Evolutionary conservation across 2,113 vertebrate species (phyloP), one percentile per base, ranked within the genome.

Genomic region (Grantiella picta): DNA sequence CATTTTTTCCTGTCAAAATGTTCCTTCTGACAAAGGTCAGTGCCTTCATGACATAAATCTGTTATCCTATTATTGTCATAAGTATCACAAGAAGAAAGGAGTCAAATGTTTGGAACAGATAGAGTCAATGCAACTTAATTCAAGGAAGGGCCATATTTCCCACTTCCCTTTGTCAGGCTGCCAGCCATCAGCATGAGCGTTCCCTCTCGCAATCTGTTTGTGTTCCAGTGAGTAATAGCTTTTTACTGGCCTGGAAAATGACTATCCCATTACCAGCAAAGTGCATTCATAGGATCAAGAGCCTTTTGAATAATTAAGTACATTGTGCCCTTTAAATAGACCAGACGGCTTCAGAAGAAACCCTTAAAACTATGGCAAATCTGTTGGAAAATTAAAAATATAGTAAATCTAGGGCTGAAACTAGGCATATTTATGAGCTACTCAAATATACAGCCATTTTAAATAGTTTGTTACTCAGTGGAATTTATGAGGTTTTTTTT

Each of bases 21-120:
- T 93, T 97, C 92, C 47, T 60, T 86, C 94, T 95, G 91, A 95
- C 85, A 98, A 96, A 98, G 97, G 97, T 98, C 97, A 97, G 19
- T 79, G 87, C 73, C 60, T 92, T 97, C 93, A 95, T 92, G 93
- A 92, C 95, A 97, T 96, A 94, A 96, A 96, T 98, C 97, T 96
- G 87, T 97, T 98, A 97, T 89, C 89, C 87, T 89, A 52, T 96
- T 96, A 88, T 96, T 97, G 85, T 92, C 92, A n/a, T 89, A 90
- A 96, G 95, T 94, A 96, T 95, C 79, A 86, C 42, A 86, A 90
- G 92, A 94, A 95, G 91, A 95, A 95, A 80, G 56, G 49, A 96
- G 2, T 92, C 92, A 96, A 90, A 91, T 71, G 83, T 80, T 96
- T 94, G 88, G 71, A 96, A 96, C 87, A 82, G 94, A 96, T 33